Conservation (phyloP, 2,888 invertebrate genomes). For the Tyria jacobaeae region DNA sequence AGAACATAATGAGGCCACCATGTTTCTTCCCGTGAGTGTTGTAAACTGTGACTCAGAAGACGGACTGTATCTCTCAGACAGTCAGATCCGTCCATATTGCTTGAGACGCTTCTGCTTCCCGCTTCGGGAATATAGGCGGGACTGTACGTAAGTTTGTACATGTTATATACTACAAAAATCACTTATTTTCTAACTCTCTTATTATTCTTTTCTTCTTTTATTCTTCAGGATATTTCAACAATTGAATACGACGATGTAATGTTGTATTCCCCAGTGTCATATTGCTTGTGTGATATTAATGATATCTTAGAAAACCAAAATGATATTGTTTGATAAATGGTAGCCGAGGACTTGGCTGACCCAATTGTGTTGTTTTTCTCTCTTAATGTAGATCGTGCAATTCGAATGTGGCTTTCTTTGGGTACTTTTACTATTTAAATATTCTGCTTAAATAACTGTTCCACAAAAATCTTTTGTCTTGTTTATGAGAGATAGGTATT, state of each 20-base stretch:
- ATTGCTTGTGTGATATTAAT: slow-evolving; percentile 4
- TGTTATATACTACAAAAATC: not conserved
- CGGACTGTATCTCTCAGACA: no score
- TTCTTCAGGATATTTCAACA: not conserved
- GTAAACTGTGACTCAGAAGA: no score
- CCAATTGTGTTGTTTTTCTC: slow-evolving; percentile 15
- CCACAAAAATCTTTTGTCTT: not conserved
- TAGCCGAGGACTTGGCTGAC: not conserved
- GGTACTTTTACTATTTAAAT: slow-evolving; percentile 12
- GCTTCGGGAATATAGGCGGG: no score
- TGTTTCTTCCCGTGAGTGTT: no score
- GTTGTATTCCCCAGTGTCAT: not conserved
- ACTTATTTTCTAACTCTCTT: not conserved
- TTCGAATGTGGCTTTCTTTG: not conserved
- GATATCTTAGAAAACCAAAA: not conserved
- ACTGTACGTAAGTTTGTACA: no score
- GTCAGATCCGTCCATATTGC: no score
- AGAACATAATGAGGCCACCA: no score
- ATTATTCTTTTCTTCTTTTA: not conserved
- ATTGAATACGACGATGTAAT: not conserved
- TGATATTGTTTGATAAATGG: slow-evolving; percentile 16
- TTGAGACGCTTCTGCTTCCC: no score
- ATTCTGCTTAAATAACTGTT: not conserved
- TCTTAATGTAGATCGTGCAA: slow-evolving; percentile 5
- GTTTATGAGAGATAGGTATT: not conserved